These are phyloP conservation scores for Ammodytes marinus DNA, from an alignment of 2,113 vertebrate species.

Conservation along the genomic window DNA sequence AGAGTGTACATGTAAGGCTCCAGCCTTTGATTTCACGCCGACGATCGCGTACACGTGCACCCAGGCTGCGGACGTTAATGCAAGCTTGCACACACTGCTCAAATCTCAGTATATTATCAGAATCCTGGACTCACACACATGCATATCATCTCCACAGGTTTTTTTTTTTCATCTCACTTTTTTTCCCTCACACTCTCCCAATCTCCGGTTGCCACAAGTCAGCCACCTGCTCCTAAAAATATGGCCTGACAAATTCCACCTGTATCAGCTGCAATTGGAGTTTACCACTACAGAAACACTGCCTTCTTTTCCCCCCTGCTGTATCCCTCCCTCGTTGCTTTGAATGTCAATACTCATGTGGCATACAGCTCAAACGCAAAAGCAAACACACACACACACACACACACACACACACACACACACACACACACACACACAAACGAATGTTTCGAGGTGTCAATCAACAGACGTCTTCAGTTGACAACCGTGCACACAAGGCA, in stretches of 20 bases:
- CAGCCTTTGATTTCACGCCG: conserved; percentile 48
- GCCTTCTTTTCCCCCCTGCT: conserved; percentile 5
- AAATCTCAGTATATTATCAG: conserved; percentile 21
- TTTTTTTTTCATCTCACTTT: conserved; percentile 10
- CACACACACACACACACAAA: conserved; percentile 16
- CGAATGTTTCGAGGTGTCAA: conserved; percentile 46
- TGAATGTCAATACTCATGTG: conserved; percentile 61
- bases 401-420: not conserved
- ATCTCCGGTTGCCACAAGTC: conserved; percentile 54
- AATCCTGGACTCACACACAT: conserved; percentile 30
- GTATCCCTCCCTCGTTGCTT: conserved; percentile 42
- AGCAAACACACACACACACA: not conserved
- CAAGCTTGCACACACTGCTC: not conserved
- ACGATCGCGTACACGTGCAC: not conserved
- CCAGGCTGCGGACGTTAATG: not conserved
- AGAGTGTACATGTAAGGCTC: conserved; percentile 28
- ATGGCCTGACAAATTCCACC: conserved; percentile 56
- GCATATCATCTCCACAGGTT: conserved; percentile 9
- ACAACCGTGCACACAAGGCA: conserved; percentile 50
- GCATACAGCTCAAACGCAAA: conserved; percentile 2
- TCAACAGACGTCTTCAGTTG: conserved; percentile 57
- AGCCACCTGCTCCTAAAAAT: conserved; percentile 72
- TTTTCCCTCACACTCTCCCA: not conserved
- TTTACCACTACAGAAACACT: conserved; percentile 18
- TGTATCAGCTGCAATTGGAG: conserved; percentile 48